Percentiles rank a stretch among this genome's conserved stretches.
Evolutionary conservation across 2,888 invertebrate species (phyloP).

Genomic region (Cepaea hortensis): DNA sequence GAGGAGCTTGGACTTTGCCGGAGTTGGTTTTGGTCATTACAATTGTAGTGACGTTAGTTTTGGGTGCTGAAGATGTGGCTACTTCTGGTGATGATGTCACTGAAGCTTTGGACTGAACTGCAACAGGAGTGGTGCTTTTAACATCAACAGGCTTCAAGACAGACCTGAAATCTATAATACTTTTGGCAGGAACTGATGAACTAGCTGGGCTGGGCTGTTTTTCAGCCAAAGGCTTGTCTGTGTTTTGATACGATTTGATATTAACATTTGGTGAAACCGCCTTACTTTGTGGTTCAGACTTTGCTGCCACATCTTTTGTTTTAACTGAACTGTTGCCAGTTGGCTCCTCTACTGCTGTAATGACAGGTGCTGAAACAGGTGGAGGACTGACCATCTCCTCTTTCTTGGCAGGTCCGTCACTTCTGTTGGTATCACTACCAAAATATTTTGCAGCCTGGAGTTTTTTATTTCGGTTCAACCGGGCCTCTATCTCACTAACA

Average conservation of each 20-base stretch:
- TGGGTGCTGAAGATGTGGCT: not conserved
- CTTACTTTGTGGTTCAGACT: slow-evolving; percentile 14
- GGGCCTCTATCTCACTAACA: slow-evolving; percentile 69
- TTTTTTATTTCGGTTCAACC: slow-evolving; percentile 70
- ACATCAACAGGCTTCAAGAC: slow-evolving; percentile 29
- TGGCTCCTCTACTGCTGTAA: not conserved
- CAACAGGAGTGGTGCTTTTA: not conserved
- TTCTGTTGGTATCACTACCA: slow-evolving; percentile 54
- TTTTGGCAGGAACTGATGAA: not conserved
- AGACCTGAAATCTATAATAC: slow-evolving; percentile 27
- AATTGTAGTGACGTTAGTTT: slow-evolving; percentile 18
- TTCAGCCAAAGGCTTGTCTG: not conserved
- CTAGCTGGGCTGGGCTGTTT: not conserved
- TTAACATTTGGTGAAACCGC: slow-evolving; percentile 14
- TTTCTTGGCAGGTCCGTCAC: slow-evolving; percentile 12
- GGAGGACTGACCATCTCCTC: slow-evolving; percentile 13
- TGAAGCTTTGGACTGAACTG: slow-evolving; percentile 22
- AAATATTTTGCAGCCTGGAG: slow-evolving; percentile 69
- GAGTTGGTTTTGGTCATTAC: slow-evolving; percentile 8
- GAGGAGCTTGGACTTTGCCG: slow-evolving; percentile 42
- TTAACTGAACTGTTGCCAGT: not conserved
- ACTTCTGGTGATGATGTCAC: not conserved
- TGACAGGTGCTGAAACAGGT: not conserved
- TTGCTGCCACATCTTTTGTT: slow-evolving; percentile 24
- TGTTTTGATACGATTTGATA: slow-evolving; percentile 21